Evolutionary conservation across 2,888 invertebrate species (phyloP).

Genomic region (Lepidocyrtoides sp.): DNA sequence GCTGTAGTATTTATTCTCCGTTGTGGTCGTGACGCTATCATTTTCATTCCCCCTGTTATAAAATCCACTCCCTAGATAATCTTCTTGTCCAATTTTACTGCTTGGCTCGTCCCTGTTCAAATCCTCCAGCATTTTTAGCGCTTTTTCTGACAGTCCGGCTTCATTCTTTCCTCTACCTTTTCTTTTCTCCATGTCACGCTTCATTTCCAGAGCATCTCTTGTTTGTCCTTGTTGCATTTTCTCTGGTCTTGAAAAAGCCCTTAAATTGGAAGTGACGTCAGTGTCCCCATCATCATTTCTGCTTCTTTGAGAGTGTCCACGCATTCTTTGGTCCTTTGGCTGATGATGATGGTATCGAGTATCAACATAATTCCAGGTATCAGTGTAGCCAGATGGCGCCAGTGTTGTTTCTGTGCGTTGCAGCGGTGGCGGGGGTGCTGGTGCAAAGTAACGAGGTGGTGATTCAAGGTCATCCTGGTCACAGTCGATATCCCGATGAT

Average conservation of each 20-base stretch:
- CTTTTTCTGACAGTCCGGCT: neutral
- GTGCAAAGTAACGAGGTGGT: too few species aligned
- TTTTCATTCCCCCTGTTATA: neutral
- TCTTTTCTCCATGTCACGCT: neutral
- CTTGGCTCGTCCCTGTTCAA: neutral
- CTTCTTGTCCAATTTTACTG: neutral
- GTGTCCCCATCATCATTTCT: too few species aligned
- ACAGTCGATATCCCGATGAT: neutral
- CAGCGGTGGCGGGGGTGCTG: too few species aligned
- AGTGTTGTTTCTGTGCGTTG: too few species aligned
- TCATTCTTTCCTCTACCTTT: neutral
- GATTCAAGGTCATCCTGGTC: neutral
- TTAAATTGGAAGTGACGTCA: too few species aligned
- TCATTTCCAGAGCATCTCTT: too few species aligned
- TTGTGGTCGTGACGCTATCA: neutral
- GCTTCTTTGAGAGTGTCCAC: too few species aligned
- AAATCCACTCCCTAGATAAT: neutral
- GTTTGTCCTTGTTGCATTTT: too few species aligned
- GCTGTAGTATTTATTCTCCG: neutral
- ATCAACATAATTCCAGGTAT: conserved; percentile 63
- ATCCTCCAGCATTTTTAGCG: neutral
- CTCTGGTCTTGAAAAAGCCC: too few species aligned
- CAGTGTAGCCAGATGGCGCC: too few species aligned
- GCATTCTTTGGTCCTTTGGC: neutral
- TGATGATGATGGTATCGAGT: neutral